phyloP scores from a whole-genome alignment of 1,140 invertebrate species.

The Parasteatoda tepidariorum region DNA sequence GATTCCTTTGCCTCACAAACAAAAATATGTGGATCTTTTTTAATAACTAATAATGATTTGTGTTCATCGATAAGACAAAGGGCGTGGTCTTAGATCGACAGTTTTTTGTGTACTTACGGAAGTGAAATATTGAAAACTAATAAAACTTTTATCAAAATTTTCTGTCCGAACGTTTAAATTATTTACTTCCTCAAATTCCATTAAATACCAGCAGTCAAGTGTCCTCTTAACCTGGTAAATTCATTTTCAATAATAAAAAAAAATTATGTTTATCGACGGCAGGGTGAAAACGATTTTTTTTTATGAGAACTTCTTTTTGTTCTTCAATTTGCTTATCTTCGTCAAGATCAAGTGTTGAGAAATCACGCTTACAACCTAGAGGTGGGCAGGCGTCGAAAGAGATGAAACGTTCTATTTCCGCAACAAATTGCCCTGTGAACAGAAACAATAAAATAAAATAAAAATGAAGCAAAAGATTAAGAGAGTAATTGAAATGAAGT shows the following conservation, averaged over 20 bases:
- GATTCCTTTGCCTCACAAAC: too few relatives aligned
- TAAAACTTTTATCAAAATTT: background rate
- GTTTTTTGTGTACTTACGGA: too few relatives aligned
- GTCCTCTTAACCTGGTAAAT: background rate
- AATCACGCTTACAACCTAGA: background rate
- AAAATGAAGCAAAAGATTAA: background rate
- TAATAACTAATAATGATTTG: too few relatives aligned
- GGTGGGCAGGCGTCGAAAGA: background rate
- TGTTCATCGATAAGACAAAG: too few relatives aligned
- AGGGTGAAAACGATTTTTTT: background rate
- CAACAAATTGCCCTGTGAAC: background rate
- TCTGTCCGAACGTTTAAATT: background rate
- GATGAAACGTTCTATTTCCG: background rate
- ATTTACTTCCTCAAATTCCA: background rate
- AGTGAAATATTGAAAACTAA: background rate
- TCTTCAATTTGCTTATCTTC: background rate
- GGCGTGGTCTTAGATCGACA: too few relatives aligned
- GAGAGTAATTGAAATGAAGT: background rate
- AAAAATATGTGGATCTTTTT: too few relatives aligned
- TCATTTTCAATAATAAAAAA: background rate
- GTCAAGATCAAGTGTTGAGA: background rate
- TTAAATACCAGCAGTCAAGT: background rate
- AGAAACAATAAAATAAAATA: background rate
- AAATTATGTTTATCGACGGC: background rate
- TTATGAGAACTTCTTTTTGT: background rate